Evolutionary conservation across 2,113 vertebrate genomes (phyloP).

Genomic region (Donacobius atricapilla): DNA sequence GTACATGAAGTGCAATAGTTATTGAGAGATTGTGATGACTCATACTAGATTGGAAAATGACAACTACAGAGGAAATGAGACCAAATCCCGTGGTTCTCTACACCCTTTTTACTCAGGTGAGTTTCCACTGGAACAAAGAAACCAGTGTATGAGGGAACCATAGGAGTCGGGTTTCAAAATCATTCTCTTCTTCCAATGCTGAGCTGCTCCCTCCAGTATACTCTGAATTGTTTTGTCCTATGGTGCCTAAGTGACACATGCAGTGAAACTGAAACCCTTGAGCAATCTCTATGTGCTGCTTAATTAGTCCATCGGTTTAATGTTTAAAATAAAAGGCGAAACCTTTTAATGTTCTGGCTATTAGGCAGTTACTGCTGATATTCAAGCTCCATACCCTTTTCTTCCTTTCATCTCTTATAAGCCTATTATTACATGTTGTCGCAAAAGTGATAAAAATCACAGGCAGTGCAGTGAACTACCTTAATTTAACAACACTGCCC

Average conservation of each 20-base stretch:
- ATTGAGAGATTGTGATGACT: background rate
- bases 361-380: background rate
- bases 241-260: background rate
- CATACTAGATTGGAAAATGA: background rate
- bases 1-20: background rate
- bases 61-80: background rate
- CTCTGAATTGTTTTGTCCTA: background rate
- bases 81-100: background rate
- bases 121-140: background rate
- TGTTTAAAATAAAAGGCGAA: background rate
- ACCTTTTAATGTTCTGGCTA: background rate
- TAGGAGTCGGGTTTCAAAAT: background rate
- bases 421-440: background rate
- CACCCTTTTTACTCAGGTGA: background rate
- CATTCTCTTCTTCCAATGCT: background rate
- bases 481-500: background rate
- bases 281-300: background rate
- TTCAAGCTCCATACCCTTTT: background rate
- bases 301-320: conserved; percentile 1
- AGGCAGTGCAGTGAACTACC: background rate
- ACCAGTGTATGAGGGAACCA: background rate
- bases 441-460: background rate
- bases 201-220: background rate
- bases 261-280: background rate
- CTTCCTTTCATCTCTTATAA: background rate